phyloP scores from a whole-genome alignment of 2,113 vertebrate genomes.

The Galeopterus variegatus region DNA sequence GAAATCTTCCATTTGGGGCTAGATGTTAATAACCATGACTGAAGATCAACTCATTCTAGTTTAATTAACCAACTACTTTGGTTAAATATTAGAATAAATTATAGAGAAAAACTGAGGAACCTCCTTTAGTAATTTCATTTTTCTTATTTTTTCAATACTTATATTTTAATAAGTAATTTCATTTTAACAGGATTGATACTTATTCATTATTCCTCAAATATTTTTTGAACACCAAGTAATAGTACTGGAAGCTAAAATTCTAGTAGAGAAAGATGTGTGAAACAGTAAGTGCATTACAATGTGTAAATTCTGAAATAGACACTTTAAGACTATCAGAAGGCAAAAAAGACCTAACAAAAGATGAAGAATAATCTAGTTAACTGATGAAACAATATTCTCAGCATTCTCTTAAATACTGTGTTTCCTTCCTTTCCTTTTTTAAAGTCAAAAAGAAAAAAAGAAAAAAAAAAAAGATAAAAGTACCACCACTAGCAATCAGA shows the following conservation, averaged over 20 bases:
- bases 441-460: not conserved
- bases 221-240: not conserved
- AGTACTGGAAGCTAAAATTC: not conserved
- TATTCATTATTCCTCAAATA: not conserved
- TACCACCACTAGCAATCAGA: not conserved
- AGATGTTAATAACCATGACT: not conserved
- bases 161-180: not conserved
- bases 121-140: not conserved
- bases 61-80: not conserved
- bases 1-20: not conserved
- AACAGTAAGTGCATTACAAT: not conserved
- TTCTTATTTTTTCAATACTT: not conserved
- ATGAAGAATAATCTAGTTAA: not conserved
- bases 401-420: not conserved
- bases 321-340: not conserved
- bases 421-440: not conserved
- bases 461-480: not conserved
- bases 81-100: not conserved
- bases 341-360: not conserved
- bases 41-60: not conserved
- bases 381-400: not conserved
- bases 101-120: not conserved
- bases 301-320: conserved; percentile 13
- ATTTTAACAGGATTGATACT: not conserved
- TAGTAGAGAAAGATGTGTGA: not conserved